Evolutionary conservation across 2,888 invertebrate genomes (phyloP).

Genomic region (Pyrgus malvae): DNA sequence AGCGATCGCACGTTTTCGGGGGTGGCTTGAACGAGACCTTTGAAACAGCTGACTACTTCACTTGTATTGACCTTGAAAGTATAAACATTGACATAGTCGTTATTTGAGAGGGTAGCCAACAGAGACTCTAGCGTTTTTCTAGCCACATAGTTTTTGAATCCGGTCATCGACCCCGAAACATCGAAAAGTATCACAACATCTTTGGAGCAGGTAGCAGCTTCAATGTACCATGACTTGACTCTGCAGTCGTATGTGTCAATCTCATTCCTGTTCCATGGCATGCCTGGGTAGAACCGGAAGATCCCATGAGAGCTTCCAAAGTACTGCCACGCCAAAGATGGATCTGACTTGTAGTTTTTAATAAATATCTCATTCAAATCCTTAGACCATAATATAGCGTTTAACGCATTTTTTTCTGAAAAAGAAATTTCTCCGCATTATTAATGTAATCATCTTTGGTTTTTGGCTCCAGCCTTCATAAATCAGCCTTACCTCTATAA

Average conservation of each 20-base stretch:
- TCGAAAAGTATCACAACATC: conserved; percentile 98
- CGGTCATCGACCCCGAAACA: conserved; percentile 98
- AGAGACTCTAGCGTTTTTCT: conserved; percentile 93
- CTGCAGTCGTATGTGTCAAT: conserved; percentile 95
- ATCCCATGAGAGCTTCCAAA: conserved; percentile 97
- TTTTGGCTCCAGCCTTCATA: neutral
- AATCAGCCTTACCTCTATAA: conserved; percentile 83
- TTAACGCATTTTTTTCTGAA: conserved; percentile 62
- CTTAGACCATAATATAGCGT: conserved; percentile 93
- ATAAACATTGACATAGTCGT: conserved; percentile 97
- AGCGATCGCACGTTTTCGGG: conserved; percentile 91
- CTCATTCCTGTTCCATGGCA: conserved; percentile 82
- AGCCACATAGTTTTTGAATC: conserved; percentile 88
- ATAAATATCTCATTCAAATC: conserved; percentile 90
- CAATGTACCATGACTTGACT: conserved; percentile 96
- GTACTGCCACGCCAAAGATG: conserved; percentile 97
- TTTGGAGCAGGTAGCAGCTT: conserved; percentile 98
- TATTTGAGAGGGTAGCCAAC: conserved; percentile 97
- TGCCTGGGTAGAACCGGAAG: conserved; percentile 94
- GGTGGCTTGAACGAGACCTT: conserved; percentile 93
- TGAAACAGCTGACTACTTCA: conserved; percentile 93
- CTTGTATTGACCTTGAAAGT: conserved; percentile 88
- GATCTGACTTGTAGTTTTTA: conserved; percentile 93
- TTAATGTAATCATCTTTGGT: neutral
- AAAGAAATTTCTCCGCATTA: conserved; percentile 32